Evolutionary conservation across 2,888 invertebrate genomes (phyloP).

Genomic region (Lypha dubia): DNA sequence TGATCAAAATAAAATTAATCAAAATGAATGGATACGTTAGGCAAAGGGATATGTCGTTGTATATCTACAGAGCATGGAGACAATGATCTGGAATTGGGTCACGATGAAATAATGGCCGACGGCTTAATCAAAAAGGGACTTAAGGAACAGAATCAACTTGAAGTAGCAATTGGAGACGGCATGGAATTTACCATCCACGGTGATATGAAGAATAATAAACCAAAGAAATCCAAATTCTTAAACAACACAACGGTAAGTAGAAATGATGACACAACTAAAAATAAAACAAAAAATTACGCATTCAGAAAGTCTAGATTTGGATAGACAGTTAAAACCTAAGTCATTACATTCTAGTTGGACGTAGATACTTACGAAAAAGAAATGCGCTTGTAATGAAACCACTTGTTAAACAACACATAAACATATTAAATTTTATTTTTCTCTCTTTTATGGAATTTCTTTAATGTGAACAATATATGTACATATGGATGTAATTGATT

Average conservation of each 20-base stretch:
- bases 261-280: background rate
- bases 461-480: conserved; percentile 6
- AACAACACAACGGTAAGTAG: conserved; percentile 89
- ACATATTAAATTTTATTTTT: background rate
- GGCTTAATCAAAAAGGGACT: conserved; percentile 93
- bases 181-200: conserved; percentile 97
- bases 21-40: conserved; percentile 82
- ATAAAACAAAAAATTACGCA: background rate
- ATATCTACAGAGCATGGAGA: conserved; percentile 88
- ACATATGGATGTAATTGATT: conserved; percentile 36
- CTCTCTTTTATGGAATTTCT: background rate
- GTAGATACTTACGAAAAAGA: background rate
- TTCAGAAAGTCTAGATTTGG: background rate
- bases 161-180: conserved; percentile 95
- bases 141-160: conserved; percentile 94
- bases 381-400: background rate
- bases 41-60: conserved; percentile 86
- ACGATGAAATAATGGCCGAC: conserved; percentile 90
- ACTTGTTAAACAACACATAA: too few relatives aligned
- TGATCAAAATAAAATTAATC: conserved; percentile 62
- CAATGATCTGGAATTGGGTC: conserved; percentile 87
- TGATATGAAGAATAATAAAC: conserved; percentile 91
- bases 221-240: conserved; percentile 91
- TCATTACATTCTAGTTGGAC: background rate
- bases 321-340: background rate